phyloP scores from a whole-genome alignment of 1,140 invertebrate genomes.

The Drosophila repletoides region DNA sequence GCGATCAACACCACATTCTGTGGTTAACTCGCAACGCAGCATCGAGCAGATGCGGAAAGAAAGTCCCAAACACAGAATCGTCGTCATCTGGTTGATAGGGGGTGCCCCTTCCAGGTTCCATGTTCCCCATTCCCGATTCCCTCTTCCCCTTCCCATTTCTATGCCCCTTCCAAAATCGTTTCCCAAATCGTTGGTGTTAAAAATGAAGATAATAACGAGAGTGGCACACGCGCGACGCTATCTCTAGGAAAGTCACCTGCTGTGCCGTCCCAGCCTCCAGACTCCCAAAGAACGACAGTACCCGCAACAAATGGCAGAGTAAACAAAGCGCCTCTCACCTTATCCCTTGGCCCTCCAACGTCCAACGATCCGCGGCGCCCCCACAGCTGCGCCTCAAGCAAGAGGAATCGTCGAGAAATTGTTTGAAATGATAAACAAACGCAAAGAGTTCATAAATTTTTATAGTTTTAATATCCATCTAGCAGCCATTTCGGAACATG shows the following conservation, averaged over 20 bases:
- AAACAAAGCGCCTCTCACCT: conserved; percentile 37
- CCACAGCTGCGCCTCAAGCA: conserved; percentile 2
- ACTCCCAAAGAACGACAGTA: not conserved
- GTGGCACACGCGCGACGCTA: conserved; percentile 61
- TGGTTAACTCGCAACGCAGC: conserved; percentile 24
- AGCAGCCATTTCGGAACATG: conserved; percentile 33
- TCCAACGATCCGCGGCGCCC: conserved; percentile 43
- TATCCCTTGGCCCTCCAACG: not conserved
- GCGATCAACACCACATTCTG: conserved; percentile 63
- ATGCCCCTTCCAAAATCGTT: not conserved
- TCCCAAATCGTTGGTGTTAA: conserved; percentile 56
- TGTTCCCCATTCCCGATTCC: not conserved
- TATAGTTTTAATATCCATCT: conserved; percentile 22
- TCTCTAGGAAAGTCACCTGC: conserved; percentile 66
- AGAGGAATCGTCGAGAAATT: conserved; percentile 27
- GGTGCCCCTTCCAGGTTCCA: not conserved
- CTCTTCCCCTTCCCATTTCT: not conserved
- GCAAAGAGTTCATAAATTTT: conserved; percentile 40
- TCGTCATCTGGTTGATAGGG: conserved; percentile 58
- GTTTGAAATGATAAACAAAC: conserved; percentile 68
- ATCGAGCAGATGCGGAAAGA: conserved; percentile 42
- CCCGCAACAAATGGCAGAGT: conserved; percentile 28
- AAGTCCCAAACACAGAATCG: conserved; percentile 38
- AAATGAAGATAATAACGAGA: conserved; percentile 76
- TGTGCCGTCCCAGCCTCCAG: conserved; percentile 33